Evolutionary conservation across 1,140 invertebrate species (phyloP).

Genomic region (Calosoma granatense): DNA sequence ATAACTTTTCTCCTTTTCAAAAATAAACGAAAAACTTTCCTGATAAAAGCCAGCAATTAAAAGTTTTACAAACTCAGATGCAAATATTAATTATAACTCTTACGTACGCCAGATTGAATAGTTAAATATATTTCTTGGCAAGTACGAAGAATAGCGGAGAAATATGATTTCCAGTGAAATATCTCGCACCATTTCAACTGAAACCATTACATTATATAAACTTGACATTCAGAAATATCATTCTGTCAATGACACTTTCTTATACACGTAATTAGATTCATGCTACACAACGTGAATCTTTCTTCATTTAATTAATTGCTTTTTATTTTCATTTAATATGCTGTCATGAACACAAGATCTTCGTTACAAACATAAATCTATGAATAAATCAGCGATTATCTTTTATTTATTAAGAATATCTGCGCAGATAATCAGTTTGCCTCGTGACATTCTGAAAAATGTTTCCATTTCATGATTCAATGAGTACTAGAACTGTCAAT

Average conservation of each 20-base stretch:
- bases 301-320: too few relatives aligned
- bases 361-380: background rate
- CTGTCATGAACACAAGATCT: background rate
- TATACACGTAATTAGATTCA: too few relatives aligned
- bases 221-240: too few relatives aligned
- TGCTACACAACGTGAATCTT: too few relatives aligned
- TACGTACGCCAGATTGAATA: background rate
- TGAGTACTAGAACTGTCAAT: too few relatives aligned
- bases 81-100: conserved; percentile 6
- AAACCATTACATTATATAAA: too few relatives aligned
- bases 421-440: background rate
- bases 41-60: conserved; percentile 7
- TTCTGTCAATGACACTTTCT: too few relatives aligned
- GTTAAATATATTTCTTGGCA: background rate
- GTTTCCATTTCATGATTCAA: too few relatives aligned
- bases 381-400: too few relatives aligned
- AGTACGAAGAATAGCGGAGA: background rate
- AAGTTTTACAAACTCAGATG: conserved; percentile 3
- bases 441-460: background rate
- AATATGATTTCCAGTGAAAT: background rate
- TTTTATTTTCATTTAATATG: background rate
- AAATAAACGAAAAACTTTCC: conserved; percentile 1
- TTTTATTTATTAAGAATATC: background rate
- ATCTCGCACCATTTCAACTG: too few relatives aligned
- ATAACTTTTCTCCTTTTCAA: background rate